Evolutionary conservation across 2,888 invertebrate species (phyloP), one percentile per base, ranked within the genome.

Genomic region (Ceraclea dissimilis): DNA sequence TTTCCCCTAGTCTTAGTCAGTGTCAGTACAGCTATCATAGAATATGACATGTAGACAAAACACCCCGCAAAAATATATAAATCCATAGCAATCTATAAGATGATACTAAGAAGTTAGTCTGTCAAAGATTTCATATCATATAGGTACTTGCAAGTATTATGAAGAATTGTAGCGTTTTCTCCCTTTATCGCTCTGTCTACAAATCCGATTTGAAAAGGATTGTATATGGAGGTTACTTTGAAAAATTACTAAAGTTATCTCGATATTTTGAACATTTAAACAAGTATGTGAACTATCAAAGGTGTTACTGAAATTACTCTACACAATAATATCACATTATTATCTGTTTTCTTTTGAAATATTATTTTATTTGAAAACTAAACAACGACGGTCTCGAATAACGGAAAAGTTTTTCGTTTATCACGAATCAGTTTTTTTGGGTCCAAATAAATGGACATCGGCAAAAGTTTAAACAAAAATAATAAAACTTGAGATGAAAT

Each of bases 21-120:
- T 60, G 58, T 59, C n/a, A n/a, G n/a, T n/a, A n/a, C n/a, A n/a
- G n/a, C n/a, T 57, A 61, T 56, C 57, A 56, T 4, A n/a, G 39
- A n/a, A 39, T n/a, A 26, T 26, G n/a, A 31, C 13, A 39, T 39
- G 13, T 39, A 8, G 8, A 16, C 39, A 39, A n/a, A 13, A 16
- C 39, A 39, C 39, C 16, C 39, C 13, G 39, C 13, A 4, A 39
- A 4, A n/a, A 13, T 13, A 4, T 39, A 16, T 39, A 13, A 5
- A 39, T 13, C 13, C 39, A 16, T 39, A 26, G 26, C 26, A 26
- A 26, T 26, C 4, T 10, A 26, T 10, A 26, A 4, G 26, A 6
- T 6, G 26, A 26, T 26, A 10, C 26, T 26, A 26, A 26, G 26
- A 26, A 26, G 26, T 26, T 26, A 26, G 5, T 26, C 26, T 26